phyloP scores from a whole-genome alignment of 2,113 vertebrate species.

The Cryptomyrus ogoouensis region DNA sequence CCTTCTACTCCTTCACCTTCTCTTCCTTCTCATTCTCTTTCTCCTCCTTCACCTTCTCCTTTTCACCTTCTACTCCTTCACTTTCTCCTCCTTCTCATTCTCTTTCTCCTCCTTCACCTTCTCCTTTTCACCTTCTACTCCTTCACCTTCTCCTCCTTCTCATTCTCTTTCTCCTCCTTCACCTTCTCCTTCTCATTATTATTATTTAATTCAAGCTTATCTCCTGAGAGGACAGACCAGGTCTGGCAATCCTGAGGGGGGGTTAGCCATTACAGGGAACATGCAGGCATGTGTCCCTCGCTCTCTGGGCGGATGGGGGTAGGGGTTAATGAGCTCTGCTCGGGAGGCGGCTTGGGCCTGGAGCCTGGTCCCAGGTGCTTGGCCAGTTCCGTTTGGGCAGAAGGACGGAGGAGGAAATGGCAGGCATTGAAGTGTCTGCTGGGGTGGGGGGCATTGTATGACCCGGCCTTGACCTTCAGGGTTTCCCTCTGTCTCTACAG shows the following conservation, averaged over 20 bases:
- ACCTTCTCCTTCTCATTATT: background rate
- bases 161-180: too few species aligned
- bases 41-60: too few species aligned
- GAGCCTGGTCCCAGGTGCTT: slow-evolving; percentile 11
- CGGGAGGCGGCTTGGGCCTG: background rate
- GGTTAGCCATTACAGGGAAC: background rate
- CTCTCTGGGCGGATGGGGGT: background rate
- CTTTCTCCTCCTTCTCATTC: too few species aligned
- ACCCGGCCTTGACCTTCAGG: slow-evolving; percentile 11
- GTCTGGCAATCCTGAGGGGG: background rate
- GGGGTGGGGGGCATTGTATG: slow-evolving; percentile 33
- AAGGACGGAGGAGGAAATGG: slow-evolving; percentile 33
- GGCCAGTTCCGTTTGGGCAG: slow-evolving; percentile 22
- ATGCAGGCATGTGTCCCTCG: background rate
- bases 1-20: too few species aligned
- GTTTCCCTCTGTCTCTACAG: slow-evolving; percentile 10
- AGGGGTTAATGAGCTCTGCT: background rate
- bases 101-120: too few species aligned
- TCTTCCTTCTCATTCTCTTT: too few species aligned
- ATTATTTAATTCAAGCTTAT: background rate
- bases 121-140: too few species aligned
- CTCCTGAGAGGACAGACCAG: background rate
- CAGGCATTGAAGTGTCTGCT: slow-evolving; percentile 36
- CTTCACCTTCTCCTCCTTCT: too few species aligned
- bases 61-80: too few species aligned